Base-by-base conservation (phyloP, 64 coral and sea anemone genomes). In the Astreopora myriophthalma region DNA sequence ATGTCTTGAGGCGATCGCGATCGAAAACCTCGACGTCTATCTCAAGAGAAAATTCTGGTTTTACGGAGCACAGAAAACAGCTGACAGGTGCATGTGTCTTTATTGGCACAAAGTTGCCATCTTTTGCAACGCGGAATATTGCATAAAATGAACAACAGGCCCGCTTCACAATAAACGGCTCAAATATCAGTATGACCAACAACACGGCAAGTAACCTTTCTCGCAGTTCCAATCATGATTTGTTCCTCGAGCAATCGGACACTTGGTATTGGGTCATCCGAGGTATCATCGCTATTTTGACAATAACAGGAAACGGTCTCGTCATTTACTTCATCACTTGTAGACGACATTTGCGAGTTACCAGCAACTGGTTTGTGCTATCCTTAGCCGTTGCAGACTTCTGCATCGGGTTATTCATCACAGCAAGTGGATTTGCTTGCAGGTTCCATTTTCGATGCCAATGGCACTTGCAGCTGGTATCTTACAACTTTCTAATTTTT, bases 321-420 rank as follows among this genome's bases (percentile, higher is more conserved):
- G 67, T 91, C n/a, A 71, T 91, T 35, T 67, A 55, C 1, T 78
- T 91, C 10, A 73, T 91, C 6, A 25, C 66, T 10, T 48, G 11
- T 6, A 63, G 26, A 13, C 33, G 33, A 8, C 65, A 58, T 16
- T 40, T 91, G 4, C 76, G 67, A 20, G 78, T 52, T 17, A 83
- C 76, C 51, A 78, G 46, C 16, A 83, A 91, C 65, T 91, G 76
- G 89, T 80, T 91, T 28, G 77, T 81, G 5, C 46, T 91, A 24
- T 91, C 76, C 25, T 64, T 91, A 20, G 89, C 76, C 8, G 20
- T 83, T 48, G 63, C 89, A 24, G 89, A 91, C 34, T 83, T 81
- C 38, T 29, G 42, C 8, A 33, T 91, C 1, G 89, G 89, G 20
- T 58, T 91, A 6, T 91, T 91, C 17, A 31, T 68, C 4, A 90